These are phyloP conservation scores for Aporophyla nigra DNA, from an alignment of 2,888 invertebrate genomes.

Conservation along the genomic window DNA sequence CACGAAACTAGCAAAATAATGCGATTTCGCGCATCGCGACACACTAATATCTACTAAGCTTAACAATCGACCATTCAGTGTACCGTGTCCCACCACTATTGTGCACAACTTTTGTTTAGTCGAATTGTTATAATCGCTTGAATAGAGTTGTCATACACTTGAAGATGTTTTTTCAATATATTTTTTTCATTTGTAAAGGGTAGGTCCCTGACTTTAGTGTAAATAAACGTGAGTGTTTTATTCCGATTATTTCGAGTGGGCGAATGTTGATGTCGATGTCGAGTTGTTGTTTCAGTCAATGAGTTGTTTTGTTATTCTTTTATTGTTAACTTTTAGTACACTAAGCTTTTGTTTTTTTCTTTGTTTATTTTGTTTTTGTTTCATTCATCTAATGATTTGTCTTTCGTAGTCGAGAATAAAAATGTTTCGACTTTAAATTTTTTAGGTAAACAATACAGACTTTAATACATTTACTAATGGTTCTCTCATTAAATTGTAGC, in stretches of 20 bases:
- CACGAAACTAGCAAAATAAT: slow-evolving; percentile 81
- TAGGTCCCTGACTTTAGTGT: slow-evolving; percentile 57
- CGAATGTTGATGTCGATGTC: slow-evolving; percentile 64
- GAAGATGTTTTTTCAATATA: slow-evolving; percentile 49
- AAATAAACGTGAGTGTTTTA: slow-evolving; percentile 64
- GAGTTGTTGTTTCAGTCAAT: slow-evolving; percentile 54
- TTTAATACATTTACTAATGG: neutral
- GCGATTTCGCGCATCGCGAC: slow-evolving; percentile 79
- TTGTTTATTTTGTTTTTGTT: slow-evolving; percentile 31
- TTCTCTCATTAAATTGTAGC: neutral
- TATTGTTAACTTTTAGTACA: slow-evolving; percentile 40
- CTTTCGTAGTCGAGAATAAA: neutral
- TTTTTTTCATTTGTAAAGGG: slow-evolving; percentile 56
- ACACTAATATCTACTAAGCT: slow-evolving; percentile 63
- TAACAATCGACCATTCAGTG: slow-evolving; percentile 66
- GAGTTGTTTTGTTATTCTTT: slow-evolving; percentile 53
- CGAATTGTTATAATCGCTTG: slow-evolving; percentile 67
- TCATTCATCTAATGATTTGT: slow-evolving; percentile 23
- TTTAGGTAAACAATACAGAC: neutral
- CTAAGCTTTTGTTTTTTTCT: slow-evolving; percentile 9
- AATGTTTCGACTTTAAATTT: neutral
- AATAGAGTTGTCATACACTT: slow-evolving; percentile 68
- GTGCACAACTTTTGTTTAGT: slow-evolving; percentile 60
- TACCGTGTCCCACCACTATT: slow-evolving; percentile 64
- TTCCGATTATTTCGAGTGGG: slow-evolving; percentile 63